Evolutionary conservation across 1,140 invertebrate genomes (phyloP).

Genomic region (Plodia interpunctella): DNA sequence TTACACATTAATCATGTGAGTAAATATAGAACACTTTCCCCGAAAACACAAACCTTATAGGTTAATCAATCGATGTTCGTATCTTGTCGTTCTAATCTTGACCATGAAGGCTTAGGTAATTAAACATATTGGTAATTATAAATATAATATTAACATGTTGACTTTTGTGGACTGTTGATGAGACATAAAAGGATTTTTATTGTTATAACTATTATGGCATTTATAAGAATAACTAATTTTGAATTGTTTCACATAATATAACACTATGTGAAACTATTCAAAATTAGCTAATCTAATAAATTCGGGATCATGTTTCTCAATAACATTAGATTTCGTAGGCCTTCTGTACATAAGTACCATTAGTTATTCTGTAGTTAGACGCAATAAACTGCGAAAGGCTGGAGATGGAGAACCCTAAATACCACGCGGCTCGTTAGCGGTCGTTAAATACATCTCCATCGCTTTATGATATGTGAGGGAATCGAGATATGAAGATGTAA

Average conservation of each 20-base stretch:
- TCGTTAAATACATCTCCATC: conserved; percentile 5
- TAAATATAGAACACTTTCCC: too few relatives aligned
- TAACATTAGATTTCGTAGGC: neutral
- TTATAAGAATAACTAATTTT: too few relatives aligned
- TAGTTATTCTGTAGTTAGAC: neutral
- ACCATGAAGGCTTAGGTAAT: neutral
- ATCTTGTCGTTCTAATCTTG: neutral
- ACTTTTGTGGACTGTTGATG: too few relatives aligned
- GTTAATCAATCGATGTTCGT: neutral
- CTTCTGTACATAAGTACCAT: neutral
- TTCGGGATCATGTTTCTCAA: too few relatives aligned
- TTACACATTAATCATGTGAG: too few relatives aligned
- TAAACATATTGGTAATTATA: too few relatives aligned
- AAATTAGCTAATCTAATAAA: too few relatives aligned
- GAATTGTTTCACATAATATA: too few relatives aligned
- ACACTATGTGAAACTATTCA: too few relatives aligned
- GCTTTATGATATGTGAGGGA: conserved; percentile 3
- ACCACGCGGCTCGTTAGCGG: neutral
- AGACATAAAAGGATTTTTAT: too few relatives aligned
- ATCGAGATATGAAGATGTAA: neutral
- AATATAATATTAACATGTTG: too few relatives aligned
- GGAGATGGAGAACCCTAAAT: conserved; percentile 6
- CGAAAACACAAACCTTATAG: neutral
- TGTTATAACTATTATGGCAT: too few relatives aligned
- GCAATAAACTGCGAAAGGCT: conserved; percentile 22